A percentile compares a stretch with the other conserved stretches of the same genome.
phyloP scores from a whole-genome alignment of 2,797 vertebrate species.

The Staurois parvus region DNA sequence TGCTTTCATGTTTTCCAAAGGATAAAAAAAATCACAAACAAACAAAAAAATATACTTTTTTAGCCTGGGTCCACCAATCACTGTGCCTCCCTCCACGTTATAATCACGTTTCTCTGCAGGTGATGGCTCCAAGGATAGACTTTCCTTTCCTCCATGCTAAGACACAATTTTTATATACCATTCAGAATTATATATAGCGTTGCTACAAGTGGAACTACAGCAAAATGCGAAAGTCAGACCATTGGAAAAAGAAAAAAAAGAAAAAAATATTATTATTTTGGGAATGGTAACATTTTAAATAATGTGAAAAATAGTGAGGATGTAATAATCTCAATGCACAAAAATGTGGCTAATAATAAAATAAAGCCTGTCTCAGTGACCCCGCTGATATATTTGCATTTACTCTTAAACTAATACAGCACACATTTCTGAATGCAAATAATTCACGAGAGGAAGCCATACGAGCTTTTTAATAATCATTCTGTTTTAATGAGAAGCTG shows the following conservation, averaged over 20 bases:
- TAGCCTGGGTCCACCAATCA: conserved; percentile 64
- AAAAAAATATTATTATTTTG: conserved; percentile 80
- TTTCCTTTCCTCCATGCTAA: conserved; percentile 68
- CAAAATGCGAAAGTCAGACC: conserved; percentile 70
- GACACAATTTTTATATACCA: conserved; percentile 70
- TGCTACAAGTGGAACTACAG: conserved; percentile 66
- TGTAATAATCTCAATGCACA: conserved; percentile 80
- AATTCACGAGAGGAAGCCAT: conserved; percentile 82
- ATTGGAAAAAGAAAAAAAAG: conserved; percentile 75
- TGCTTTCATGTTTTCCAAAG: conserved; percentile 38
- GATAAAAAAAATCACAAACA: conserved; percentile 17
- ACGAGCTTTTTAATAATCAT: conserved; percentile 80
- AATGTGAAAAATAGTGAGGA: conserved; percentile 79
- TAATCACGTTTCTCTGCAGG: conserved; percentile 74
- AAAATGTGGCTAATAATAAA: conserved; percentile 79
- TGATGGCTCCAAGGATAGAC: conserved; percentile 67
- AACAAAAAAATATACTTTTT: conserved; percentile 24
- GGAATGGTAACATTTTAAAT: conserved; percentile 80
- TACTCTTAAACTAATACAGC: conserved; percentile 80
- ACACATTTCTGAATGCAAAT: conserved; percentile 83
- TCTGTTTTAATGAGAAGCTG: conserved; percentile 80
- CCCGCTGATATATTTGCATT: conserved; percentile 83
- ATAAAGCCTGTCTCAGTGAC: conserved; percentile 76
- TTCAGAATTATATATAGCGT: conserved; percentile 70
- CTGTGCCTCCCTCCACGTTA: conserved; percentile 71